Percentiles rank a stretch among this genome's conserved stretches.
phyloP scores from a whole-genome alignment of 1,140 invertebrate genomes.

The Diachasmimorpha longicaudata region DNA sequence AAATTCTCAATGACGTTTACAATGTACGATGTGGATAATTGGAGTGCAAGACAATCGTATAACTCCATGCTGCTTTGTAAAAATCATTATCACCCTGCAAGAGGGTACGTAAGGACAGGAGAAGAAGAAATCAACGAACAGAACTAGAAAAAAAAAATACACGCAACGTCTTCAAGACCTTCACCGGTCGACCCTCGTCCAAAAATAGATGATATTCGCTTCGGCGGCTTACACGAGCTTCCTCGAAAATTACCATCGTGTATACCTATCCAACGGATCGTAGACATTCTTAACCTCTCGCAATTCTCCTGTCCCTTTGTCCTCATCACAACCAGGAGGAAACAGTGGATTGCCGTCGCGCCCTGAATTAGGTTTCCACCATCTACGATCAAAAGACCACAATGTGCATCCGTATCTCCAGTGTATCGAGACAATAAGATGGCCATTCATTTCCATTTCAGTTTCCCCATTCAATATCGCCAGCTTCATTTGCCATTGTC shows the following conservation, averaged over 20 bases:
- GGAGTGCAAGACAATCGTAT: too few relatives aligned
- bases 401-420: too few relatives aligned
- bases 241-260: slow-evolving; percentile 17
- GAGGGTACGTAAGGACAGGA: background rate
- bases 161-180: background rate
- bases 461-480: too few relatives aligned
- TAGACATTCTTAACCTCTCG: background rate
- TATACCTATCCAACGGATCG: background rate
- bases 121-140: background rate
- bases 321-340: background rate
- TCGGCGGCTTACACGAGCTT: slow-evolving; percentile 19
- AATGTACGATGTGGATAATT: background rate
- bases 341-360: background rate
- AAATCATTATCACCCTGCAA: too few relatives aligned
- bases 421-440: too few relatives aligned
- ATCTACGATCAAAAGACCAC: background rate
- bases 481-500: too few relatives aligned
- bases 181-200: slow-evolving; percentile 18
- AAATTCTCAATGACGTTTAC: background rate
- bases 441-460: too few relatives aligned
- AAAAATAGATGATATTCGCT: slow-evolving; percentile 19
- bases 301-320: background rate
- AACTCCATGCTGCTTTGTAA: too few relatives aligned
- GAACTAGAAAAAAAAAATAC: background rate
- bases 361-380: slow-evolving; percentile 12